Conservation (phyloP, 2,797 vertebrate genomes). For the Silurus lanzhouensis region DNA sequence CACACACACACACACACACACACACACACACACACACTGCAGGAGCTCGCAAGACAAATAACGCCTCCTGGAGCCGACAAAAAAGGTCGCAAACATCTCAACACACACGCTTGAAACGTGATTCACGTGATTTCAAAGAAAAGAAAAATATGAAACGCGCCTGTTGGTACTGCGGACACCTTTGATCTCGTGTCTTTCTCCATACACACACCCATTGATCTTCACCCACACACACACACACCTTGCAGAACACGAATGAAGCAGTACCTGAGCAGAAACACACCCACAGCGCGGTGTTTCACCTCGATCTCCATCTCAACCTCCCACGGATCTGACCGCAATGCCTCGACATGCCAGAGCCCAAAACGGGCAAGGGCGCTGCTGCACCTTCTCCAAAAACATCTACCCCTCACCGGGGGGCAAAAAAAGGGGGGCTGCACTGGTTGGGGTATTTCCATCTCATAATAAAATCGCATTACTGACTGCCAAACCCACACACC, state of each 20-base stretch:
- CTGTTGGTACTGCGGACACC: not conserved
- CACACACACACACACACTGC: conserved; percentile 14
- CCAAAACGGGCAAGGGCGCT: conserved; percentile 11
- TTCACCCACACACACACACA: not conserved
- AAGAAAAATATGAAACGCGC: not conserved
- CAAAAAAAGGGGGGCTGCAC: not conserved
- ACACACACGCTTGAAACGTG: not conserved
- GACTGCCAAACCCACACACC: too few relatives aligned
- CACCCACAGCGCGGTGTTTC: not conserved
- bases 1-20: too few relatives aligned
- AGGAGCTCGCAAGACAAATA: conserved; percentile 23
- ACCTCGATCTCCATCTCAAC: not conserved
- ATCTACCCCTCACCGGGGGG: not conserved
- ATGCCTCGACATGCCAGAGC: conserved; percentile 30
- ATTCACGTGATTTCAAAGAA: not conserved
- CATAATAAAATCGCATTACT: too few relatives aligned
- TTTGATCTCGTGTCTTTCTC: not conserved
- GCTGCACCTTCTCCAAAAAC: conserved; percentile 15
- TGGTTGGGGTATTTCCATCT: too few relatives aligned
- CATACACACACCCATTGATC: not conserved
- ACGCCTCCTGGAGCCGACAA: conserved; percentile 25
- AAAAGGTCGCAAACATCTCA: conserved; percentile 11
- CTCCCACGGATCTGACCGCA: conserved; percentile 31
- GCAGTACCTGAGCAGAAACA: conserved; percentile 1
- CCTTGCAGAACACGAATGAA: not conserved